Base-by-base conservation (phyloP, 2,113 vertebrate genomes). In the Acrocephalus kingi region DNA sequence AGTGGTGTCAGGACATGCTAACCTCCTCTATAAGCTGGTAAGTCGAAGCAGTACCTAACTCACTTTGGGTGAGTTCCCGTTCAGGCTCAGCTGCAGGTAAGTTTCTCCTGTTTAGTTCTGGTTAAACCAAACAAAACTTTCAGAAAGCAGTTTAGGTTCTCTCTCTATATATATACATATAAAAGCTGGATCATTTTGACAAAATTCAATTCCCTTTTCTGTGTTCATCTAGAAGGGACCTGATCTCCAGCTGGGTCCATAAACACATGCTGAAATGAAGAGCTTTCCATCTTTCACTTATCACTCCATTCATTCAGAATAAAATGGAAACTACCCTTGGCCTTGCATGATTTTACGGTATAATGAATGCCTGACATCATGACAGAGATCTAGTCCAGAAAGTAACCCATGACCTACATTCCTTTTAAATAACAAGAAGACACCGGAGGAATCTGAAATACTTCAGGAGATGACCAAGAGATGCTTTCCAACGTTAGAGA, bases 311-410 rank as follows among this genome's bases (percentile, higher is more conserved):
- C 35, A 78, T 76, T 82, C 56, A 75, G 52, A 89, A 84, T 54
- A 54, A 71, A 58, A 83, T 69, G 39, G 39, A 41, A 95, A 27
- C 39, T 88, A 54, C 15, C 11, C 8, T 67, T 67, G 59, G 8
- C 46, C 51, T 77, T 72, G 61, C 61, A 49, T 0, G 1, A 69
- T 82, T 95, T 71, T 76, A 64, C 18, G 71, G n/a, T 80, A 45
- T 51, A 69, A 46, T 37, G 22, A 62, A 54, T 37, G 16, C 21
- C 64, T 94, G 93, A 54, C 59, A 49, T 84, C 54, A 66, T 74
- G 45, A 93, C 46, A 84, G 78, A 91, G 58, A 75, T 73, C 37
- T 88, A 85, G 84, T 93, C 66, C 58, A 89, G 88, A 94, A 96
- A 97, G 94, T 76, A 97, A 86, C 11, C 37, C 48, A 33, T 75